These are phyloP conservation scores for Cepaea nemoralis DNA, from an alignment of 1,140 invertebrate genomes.

Conservation along the genomic window DNA sequence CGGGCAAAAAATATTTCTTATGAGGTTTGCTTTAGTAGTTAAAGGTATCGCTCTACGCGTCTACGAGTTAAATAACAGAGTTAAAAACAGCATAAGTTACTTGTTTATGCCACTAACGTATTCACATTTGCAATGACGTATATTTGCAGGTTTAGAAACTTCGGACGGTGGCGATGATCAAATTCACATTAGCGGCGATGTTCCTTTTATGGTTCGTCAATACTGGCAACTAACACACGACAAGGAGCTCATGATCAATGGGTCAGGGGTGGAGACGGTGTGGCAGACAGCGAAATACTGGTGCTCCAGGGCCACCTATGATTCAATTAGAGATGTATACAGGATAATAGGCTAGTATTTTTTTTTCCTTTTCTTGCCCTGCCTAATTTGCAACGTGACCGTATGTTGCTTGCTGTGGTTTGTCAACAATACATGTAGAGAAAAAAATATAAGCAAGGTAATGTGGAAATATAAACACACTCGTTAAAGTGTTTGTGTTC, in stretches of 20 bases:
- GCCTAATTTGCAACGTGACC: too few species aligned
- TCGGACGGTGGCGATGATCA: conserved; percentile 55
- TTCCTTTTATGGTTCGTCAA: conserved; percentile 70
- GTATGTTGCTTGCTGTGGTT: too few species aligned
- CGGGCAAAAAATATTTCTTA: too few species aligned
- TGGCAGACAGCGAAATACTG: conserved; percentile 55
- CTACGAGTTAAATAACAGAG: too few species aligned
- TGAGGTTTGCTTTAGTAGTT: too few species aligned
- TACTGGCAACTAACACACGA: conserved; percentile 67
- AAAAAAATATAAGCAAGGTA: too few species aligned
- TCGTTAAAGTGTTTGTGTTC: too few species aligned
- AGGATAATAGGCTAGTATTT: conserved; percentile 18
- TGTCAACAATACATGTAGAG: too few species aligned
- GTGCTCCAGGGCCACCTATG: background rate
- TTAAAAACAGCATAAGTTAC: too few species aligned
- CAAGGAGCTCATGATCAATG: conserved; percentile 52
- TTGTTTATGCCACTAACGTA: background rate
- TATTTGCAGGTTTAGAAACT: background rate
- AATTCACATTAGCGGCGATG: conserved; percentile 72
- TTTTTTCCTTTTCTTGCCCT: too few species aligned
- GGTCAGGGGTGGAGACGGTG: conserved; percentile 56
- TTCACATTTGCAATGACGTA: background rate
- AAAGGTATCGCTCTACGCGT: too few species aligned
- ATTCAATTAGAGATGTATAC: background rate
- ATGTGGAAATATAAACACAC: too few species aligned